These are phyloP conservation scores for Pandion haliaetus DNA, from an alignment of 2,113 vertebrate species.

Conservation along the genomic window DNA sequence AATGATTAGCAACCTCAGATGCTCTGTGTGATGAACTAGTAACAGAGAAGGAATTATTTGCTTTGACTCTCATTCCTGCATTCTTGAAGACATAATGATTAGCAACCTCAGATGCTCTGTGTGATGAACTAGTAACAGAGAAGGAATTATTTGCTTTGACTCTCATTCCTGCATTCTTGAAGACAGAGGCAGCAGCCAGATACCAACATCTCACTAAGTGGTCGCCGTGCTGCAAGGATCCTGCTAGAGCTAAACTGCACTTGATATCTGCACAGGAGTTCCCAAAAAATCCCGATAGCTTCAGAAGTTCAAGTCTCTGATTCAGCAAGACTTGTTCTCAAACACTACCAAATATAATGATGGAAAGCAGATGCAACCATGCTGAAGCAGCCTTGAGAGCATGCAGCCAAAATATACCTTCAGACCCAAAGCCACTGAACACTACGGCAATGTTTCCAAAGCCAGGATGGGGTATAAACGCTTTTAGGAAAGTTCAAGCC, in stretches of 20 bases:
- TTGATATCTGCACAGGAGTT: background rate
- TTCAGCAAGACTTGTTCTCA: background rate
- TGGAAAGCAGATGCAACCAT: background rate
- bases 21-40: background rate
- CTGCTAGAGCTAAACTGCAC: background rate
- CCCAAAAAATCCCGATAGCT: background rate
- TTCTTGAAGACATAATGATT: background rate
- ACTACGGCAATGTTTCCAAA: rapidly evolving
- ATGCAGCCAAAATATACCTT: background rate
- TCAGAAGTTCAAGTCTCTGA: background rate
- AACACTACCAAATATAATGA: rapidly evolving
- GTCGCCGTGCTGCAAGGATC: rapidly evolving
- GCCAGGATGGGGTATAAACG: rapidly evolving
- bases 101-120: too few species aligned
- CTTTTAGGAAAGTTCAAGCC: background rate
- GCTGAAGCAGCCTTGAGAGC: background rate
- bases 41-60: background rate
- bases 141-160: background rate
- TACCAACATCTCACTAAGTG: rapidly evolving
- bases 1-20: background rate
- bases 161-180: background rate
- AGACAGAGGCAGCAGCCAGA: background rate
- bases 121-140: too few species aligned
- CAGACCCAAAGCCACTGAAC: background rate
- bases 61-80: background rate